A percentile compares a stretch with the other conserved stretches of the same genome.
Conservation (phyloP, 2,113 vertebrate species). For the Boulengeromyrus knoepffleri region DNA sequence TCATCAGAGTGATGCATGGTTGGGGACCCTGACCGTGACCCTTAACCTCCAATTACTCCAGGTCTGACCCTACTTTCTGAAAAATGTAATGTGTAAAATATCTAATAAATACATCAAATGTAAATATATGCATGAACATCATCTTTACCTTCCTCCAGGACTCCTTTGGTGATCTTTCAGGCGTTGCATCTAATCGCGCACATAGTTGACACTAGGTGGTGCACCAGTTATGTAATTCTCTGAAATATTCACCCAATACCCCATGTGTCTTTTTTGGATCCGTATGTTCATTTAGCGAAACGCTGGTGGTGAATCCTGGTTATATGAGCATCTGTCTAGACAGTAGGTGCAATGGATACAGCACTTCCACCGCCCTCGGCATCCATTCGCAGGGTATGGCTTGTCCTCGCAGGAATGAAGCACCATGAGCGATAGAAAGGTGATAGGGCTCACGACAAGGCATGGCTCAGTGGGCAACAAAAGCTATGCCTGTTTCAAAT, state of each 20-base stretch:
- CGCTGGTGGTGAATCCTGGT: neutral
- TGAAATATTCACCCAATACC: neutral
- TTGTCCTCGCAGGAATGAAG: neutral
- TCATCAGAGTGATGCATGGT: neutral
- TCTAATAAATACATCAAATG: neutral
- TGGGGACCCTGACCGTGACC: neutral
- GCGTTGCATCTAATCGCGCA: neutral
- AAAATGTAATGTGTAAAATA: neutral
- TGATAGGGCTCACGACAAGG: neutral
- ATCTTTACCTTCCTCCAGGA: neutral
- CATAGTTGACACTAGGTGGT: neutral
- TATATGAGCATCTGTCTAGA: neutral
- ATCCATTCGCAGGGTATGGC: neutral
- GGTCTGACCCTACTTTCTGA: neutral
- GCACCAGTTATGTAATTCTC: neutral
- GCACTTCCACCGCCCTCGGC: neutral
- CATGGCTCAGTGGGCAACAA: neutral
- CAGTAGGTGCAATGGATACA: neutral
- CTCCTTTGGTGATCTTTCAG: neutral
- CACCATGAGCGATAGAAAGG: neutral
- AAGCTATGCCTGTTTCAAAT: neutral
- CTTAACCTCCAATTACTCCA: neutral
- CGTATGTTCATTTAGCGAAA: neutral
- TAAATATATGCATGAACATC: neutral
- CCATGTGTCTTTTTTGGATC: neutral